Evolutionary conservation across 2,797 vertebrate species (phyloP).

Genomic region (Pipistrellus pygmaeus): DNA sequence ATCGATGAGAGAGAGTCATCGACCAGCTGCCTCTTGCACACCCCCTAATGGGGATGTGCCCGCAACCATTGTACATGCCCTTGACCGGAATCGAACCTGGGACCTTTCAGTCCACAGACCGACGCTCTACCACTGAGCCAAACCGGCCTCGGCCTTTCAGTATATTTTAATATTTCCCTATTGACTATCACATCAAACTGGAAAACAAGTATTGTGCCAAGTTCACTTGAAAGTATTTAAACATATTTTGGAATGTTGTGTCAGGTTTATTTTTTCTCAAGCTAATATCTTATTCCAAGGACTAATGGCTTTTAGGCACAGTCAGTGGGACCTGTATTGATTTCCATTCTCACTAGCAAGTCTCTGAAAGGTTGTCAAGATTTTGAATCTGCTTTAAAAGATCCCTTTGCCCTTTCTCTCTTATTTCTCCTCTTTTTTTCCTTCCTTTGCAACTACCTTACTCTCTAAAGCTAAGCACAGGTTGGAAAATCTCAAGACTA

Average conservation of each 20-base stretch:
- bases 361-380: background rate
- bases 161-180: conserved; percentile 50
- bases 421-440: background rate
- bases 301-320: background rate
- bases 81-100: no score
- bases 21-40: no score
- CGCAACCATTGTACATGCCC: no score
- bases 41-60: no score
- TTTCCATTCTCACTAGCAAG: background rate
- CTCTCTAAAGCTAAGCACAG: background rate
- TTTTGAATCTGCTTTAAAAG: conserved; percentile 1
- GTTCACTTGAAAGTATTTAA: conserved; percentile 36
- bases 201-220: conserved; percentile 43
- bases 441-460: background rate
- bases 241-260: conserved; percentile 50
- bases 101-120: no score
- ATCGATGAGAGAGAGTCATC: no score
- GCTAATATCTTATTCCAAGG: background rate
- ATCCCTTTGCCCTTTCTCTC: background rate
- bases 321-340: background rate
- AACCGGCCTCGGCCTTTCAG: no score
- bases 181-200: conserved; percentile 35
- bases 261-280: conserved; percentile 27
- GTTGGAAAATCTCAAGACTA: background rate
- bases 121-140: no score